A percentile compares a stretch with the other conserved stretches of the same genome.
Conservation (phyloP, 2,888 invertebrate genomes). For the Rhingia campestris region DNA sequence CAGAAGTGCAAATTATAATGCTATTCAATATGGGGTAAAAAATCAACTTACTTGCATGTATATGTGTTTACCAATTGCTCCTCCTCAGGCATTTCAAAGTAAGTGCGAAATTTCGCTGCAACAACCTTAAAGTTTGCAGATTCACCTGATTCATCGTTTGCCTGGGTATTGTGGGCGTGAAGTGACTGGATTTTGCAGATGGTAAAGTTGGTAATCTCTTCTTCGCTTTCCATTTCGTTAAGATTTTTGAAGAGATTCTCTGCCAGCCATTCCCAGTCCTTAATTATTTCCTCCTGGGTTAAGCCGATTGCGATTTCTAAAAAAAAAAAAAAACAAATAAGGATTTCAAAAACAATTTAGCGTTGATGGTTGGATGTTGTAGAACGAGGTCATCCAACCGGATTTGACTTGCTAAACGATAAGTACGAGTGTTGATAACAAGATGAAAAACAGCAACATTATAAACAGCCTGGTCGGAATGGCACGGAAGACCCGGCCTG, state of each 20-base stretch:
- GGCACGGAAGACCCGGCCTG: too few relatives aligned
- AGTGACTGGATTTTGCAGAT: constrained; percentile 98
- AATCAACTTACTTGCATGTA: constrained; percentile 90
- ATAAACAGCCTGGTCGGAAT: too few relatives aligned
- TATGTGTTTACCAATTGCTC: constrained; percentile 98
- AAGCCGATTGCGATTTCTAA: constrained; percentile 94
- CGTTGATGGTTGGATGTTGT: too few relatives aligned
- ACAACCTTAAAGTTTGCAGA: constrained; percentile 87
- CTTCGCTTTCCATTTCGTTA: constrained; percentile 95
- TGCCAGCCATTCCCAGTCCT: constrained; percentile 97
- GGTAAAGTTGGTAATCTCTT: constrained; percentile 97
- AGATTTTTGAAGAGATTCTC: constrained; percentile 92
- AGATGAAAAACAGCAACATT: too few relatives aligned
- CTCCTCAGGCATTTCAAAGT: constrained; percentile 95
- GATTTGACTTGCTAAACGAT: too few relatives aligned
- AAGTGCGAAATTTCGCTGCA: constrained; percentile 92
- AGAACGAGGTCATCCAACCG: too few relatives aligned
- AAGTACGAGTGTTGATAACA: too few relatives aligned
- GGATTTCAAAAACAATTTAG: too few relatives aligned
- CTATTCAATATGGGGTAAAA: background rate
- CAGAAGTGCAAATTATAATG: background rate
- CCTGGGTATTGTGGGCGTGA: constrained; percentile 87
- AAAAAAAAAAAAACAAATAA: background rate
- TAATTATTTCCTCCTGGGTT: constrained; percentile 92
- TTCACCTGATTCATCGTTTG: constrained; percentile 79